Base-by-base conservation (phyloP, 2,888 invertebrate genomes). In the Hyalella azteca region DNA sequence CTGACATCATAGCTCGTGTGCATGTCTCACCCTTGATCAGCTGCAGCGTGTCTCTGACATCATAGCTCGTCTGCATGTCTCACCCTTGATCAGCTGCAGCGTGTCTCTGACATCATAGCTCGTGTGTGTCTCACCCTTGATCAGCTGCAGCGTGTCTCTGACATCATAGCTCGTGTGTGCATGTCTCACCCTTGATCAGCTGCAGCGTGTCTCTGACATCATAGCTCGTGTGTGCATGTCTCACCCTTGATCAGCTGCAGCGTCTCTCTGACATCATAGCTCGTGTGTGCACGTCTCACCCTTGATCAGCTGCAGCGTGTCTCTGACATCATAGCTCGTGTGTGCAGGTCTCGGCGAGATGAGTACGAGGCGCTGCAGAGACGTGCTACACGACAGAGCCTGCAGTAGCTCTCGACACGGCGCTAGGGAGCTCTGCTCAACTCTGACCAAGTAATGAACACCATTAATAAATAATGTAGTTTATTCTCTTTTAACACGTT, bases 391-490 rank as follows among this genome's bases (percentile, higher is more conserved):
- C 36, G 41, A 9, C 26, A 81, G 19, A 5, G 77, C 77, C 32
- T 77, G 66, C n/a, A 66, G 77, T 3, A 81, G 48, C 22, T 40
- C 48, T 15, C 79, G 79, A 22, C 76, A 66, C 7, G 81, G 79
- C 22, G 78, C 81, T 19, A 81, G 45, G 48, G 77, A 77, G 59
- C 78, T 77, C 78, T 81, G 81, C 77, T 81, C 79, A 13, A 81
- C 41, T 54, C 81, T 81, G 79, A 26, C 59, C 36, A 0, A n/a
- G n/a, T n/a, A n/a, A n/a, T n/a, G n/a, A n/a, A n/a, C n/a, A n/a
- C n/a, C n/a, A n/a, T n/a, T n/a, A n/a, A n/a, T n/a, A n/a, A n/a
- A n/a, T n/a, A n/a, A n/a, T n/a, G n/a, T n/a, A n/a, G n/a, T n/a
- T n/a, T n/a, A n/a, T n/a, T n/a, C n/a, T n/a, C n/a, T n/a, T n/a